Evolutionary conservation across 1,140 invertebrate genomes (phyloP).

Genomic region (Globodera ellingtonae): DNA sequence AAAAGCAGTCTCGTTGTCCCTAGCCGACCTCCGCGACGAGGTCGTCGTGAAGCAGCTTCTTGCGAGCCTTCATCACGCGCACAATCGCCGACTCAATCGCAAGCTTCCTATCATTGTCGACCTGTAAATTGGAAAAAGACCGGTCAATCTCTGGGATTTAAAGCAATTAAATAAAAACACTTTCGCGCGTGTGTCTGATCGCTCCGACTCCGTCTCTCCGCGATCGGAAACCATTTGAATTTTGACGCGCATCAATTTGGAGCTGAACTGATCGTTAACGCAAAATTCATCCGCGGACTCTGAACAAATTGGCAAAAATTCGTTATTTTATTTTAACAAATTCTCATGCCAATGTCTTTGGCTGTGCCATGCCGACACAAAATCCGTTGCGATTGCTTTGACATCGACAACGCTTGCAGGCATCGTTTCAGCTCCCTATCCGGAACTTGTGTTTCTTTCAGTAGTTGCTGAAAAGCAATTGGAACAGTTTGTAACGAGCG

Average conservation of each 20-base stretch:
- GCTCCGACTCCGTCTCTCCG: conserved; percentile 95
- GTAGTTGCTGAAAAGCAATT: conserved; percentile 76
- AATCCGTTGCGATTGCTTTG: conserved; percentile 93
- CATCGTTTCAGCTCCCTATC: conserved; percentile 92
- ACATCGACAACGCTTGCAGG: conserved; percentile 93
- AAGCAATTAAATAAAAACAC: conserved; percentile 63
- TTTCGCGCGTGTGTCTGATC: conserved; percentile 93
- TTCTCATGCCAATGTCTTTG: conserved; percentile 77
- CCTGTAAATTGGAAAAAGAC: conserved; percentile 44
- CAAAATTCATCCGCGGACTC: conserved; percentile 87
- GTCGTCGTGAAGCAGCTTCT: conserved; percentile 82
- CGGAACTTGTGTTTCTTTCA: conserved; percentile 95
- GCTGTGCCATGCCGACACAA: conserved; percentile 89
- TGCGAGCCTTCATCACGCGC: conserved; percentile 97
- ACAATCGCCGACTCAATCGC: conserved; percentile 99
- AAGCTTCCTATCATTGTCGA: conserved; percentile 98
- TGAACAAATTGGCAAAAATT: conserved; percentile 37
- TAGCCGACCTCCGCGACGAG: conserved; percentile 81
- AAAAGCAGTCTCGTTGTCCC: too few species aligned
- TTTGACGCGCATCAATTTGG: conserved; percentile 85
- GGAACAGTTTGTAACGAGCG: conserved; percentile 7
- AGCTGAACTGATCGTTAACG: conserved; percentile 96
- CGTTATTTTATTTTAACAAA: background rate
- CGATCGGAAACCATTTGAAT: conserved; percentile 84
- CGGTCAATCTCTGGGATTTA: too few species aligned